Evolutionary conservation across 2,888 invertebrate species (phyloP).

Genomic region (Amphipyra tragopoginis): DNA sequence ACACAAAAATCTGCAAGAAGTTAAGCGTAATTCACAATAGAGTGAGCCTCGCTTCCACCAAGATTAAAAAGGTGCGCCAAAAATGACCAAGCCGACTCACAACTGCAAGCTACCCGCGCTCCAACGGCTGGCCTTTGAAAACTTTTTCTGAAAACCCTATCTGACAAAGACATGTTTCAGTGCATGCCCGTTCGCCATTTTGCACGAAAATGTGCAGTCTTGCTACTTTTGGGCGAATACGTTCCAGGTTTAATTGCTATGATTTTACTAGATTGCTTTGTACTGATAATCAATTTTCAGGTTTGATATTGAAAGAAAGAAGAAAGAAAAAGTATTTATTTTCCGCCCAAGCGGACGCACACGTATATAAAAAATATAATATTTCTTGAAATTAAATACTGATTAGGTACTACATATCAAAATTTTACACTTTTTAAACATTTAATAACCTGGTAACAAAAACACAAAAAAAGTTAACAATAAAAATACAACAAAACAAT

Average conservation of each 20-base stretch:
- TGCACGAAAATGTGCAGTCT: constrained; percentile 37
- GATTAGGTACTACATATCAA: too few species aligned
- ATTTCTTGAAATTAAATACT: too few species aligned
- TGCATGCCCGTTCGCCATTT: constrained; percentile 35
- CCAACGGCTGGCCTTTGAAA: constrained; percentile 52
- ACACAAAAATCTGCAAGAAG: constrained; percentile 9
- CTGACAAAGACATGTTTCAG: constrained; percentile 56
- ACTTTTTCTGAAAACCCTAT: constrained; percentile 55
- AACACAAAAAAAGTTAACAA: too few species aligned
- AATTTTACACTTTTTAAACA: too few species aligned
- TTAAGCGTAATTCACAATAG: constrained; percentile 32
- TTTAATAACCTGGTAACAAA: too few species aligned
- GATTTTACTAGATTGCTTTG: constrained; percentile 25
- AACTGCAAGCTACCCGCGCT: constrained; percentile 34
- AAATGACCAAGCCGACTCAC: constrained; percentile 43
- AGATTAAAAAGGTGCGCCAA: constrained; percentile 43
- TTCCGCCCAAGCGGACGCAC: too few species aligned
- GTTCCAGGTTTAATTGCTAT: constrained; percentile 41
- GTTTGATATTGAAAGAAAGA: background rate
- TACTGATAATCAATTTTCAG: background rate
- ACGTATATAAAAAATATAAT: too few species aligned
- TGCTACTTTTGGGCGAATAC: constrained; percentile 34
- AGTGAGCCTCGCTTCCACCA: constrained; percentile 4
- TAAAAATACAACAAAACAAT: too few species aligned
- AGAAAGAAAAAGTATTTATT: too few species aligned